These are phyloP conservation scores for Monochamus saltuarius DNA, from an alignment of 1,140 invertebrate genomes.

Conservation along the genomic window DNA sequence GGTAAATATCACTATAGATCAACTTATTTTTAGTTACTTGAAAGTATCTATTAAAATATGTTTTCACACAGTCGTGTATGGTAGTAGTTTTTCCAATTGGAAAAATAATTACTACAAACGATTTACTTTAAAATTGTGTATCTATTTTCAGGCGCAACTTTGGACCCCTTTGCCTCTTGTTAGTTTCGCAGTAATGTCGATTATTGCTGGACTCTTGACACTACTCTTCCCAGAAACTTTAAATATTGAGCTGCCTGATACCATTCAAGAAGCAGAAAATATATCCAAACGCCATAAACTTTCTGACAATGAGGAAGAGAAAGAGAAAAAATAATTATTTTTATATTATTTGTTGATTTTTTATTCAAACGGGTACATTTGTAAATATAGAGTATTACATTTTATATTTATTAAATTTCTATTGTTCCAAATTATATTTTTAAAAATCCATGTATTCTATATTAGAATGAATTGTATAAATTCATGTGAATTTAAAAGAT, in stretches of 20 bases:
- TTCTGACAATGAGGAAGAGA: background rate
- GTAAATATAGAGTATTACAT: no score
- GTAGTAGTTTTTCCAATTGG: background rate
- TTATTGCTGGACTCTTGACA: slow-evolving; percentile 62
- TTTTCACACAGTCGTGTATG: background rate
- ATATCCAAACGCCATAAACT: slow-evolving; percentile 43
- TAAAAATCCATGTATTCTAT: background rate
- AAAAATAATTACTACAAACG: no score
- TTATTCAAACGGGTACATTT: no score
- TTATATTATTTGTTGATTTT: background rate
- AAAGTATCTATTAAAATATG: no score
- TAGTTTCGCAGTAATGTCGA: slow-evolving; percentile 65
- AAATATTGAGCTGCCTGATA: slow-evolving; percentile 65
- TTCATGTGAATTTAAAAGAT: no score
- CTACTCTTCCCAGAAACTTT: slow-evolving; percentile 69
- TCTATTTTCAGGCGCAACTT: slow-evolving; percentile 31
- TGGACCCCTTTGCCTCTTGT: slow-evolving; percentile 58
- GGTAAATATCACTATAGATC: slow-evolving; percentile 42
- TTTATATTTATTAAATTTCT: no score
- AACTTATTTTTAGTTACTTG: slow-evolving; percentile 1
- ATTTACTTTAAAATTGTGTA: no score
- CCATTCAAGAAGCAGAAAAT: slow-evolving; percentile 65
- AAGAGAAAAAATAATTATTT: background rate
- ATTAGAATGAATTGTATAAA: background rate
- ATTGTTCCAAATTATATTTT: no score